These are phyloP conservation scores for Dyspetes luteomarginatus DNA, from an alignment of 2,888 invertebrate species.

Conservation along the genomic window DNA sequence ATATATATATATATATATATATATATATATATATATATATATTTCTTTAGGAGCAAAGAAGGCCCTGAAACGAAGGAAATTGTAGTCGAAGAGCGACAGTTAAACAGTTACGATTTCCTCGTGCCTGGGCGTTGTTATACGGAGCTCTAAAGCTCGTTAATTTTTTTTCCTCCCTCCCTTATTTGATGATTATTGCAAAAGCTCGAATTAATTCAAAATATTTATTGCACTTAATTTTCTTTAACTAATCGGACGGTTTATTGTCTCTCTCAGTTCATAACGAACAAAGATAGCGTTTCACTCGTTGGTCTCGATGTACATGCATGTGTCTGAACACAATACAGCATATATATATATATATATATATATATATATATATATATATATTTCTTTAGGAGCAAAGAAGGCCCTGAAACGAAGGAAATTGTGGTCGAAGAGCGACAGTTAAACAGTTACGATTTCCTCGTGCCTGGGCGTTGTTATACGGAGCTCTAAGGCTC, in stretches of 20 bases:
- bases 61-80: slow-evolving; percentile 53
- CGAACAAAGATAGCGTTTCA: slow-evolving; percentile 13
- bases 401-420: slow-evolving; percentile 47
- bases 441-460: slow-evolving; percentile 66
- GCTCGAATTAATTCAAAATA: too few species aligned
- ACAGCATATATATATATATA: too few species aligned
- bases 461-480: slow-evolving; percentile 61
- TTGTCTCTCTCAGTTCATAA: background rate
- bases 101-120: slow-evolving; percentile 66
- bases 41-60: slow-evolving; percentile 25
- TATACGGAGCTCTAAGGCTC: slow-evolving; percentile 52
- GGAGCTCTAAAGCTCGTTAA: slow-evolving; percentile 57
- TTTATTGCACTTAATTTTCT: slow-evolving; percentile 4
- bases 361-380: background rate
- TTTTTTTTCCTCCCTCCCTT: too few species aligned
- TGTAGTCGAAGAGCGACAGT: slow-evolving; percentile 64
- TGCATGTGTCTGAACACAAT: background rate
- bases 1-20: background rate
- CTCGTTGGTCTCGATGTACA: slow-evolving; percentile 29
- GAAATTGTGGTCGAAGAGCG: slow-evolving; percentile 63
- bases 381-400: background rate
- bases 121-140: slow-evolving; percentile 59
- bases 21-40: slow-evolving; percentile 15
- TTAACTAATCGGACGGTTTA: background rate
- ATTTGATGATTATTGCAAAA: too few species aligned